Base-by-base conservation (phyloP, 2,888 invertebrate species). In the Cinara cedri region DNA sequence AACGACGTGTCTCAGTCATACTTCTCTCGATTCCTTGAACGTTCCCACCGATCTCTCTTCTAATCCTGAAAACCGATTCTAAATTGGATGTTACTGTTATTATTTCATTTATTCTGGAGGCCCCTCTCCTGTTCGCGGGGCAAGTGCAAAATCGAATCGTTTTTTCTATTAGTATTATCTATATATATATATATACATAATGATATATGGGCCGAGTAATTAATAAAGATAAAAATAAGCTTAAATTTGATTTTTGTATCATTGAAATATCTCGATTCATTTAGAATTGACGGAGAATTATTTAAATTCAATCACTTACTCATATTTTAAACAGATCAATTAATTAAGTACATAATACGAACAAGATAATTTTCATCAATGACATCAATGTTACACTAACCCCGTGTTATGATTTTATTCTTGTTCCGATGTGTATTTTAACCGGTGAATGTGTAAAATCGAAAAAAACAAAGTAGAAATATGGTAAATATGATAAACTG, bases 251-350 rank as follows among this genome's bases (percentile, higher is more conserved):
- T 60, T 60, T 4, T 60, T 60, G 24, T 60, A 26, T 8, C 57
- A 60, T 60, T 60, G 13, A 60, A 60, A 60, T 60, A 60, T 60
- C 57, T 60, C 26, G 57, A 60, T 60, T 60, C 57, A 60, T 60
- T 60, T 26, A 26, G 57, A 60, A 60, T 11, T 60, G 57, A 60
- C 57, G 26, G 54, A n/a, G n/a, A 14, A 60, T 60, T 60, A 60
- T 60, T 60, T 24, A 60, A 60, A 60, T 60, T 60, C 11, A 60
- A 60, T 60, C 26, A 60, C 60, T 60, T 26, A 60, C 60, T 1
- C 14, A 26, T 60, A 60, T 26, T 26, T n/a, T n/a, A 13, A 3
- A 60, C 14, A 60, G 26, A 60, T 60, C 57, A 60, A 60, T 26
- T 60, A 60, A 9, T 60, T 54, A 54, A 54, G 54, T 54, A 4